These are phyloP conservation scores for Seira musarum DNA, from an alignment of 2,888 invertebrate genomes.

Conservation along the genomic window DNA sequence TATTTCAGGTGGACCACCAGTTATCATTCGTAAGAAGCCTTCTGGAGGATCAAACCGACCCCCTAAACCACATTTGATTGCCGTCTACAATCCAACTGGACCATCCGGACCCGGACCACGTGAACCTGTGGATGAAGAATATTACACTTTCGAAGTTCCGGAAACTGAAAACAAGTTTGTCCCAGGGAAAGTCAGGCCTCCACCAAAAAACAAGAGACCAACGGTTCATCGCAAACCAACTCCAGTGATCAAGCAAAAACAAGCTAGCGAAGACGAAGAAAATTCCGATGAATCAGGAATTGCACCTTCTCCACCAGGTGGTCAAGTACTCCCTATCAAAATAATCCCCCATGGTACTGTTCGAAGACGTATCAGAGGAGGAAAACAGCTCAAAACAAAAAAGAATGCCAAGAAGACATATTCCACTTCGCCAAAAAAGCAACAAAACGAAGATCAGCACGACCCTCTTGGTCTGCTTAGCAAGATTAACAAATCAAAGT, in stretches of 20 bases:
- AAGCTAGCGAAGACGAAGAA: conserved; percentile 11
- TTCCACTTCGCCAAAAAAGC: neutral
- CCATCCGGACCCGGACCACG: conserved; percentile 7
- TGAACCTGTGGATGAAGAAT: conserved; percentile 51
- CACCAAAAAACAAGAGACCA: conserved; percentile 50
- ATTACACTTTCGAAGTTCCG: conserved; percentile 43
- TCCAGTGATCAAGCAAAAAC: conserved; percentile 53
- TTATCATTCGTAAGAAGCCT: conserved; percentile 32
- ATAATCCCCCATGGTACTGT: conserved; percentile 48
- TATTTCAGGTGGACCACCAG: conserved; percentile 42
- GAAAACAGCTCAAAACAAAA: conserved; percentile 40
- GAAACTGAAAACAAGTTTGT: conserved; percentile 40
- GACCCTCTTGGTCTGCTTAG: conserved; percentile 56
- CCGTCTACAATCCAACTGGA: conserved; percentile 43
- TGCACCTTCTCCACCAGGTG: neutral
- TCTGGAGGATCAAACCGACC: conserved; percentile 29
- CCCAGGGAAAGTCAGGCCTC: conserved; percentile 29
- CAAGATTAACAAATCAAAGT: conserved; percentile 52
- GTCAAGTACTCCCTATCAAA: neutral
- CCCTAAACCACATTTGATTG: conserved; percentile 41
- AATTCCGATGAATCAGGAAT: conserved; percentile 1
- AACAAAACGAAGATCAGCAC: conserved; percentile 7
- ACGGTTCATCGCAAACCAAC: conserved; percentile 45
- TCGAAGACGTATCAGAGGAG: conserved; percentile 36
- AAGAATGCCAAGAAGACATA: conserved; percentile 42